phyloP scores from a whole-genome alignment of 2,113 vertebrate genomes.

The Chaetodon trifascialis region DNA sequence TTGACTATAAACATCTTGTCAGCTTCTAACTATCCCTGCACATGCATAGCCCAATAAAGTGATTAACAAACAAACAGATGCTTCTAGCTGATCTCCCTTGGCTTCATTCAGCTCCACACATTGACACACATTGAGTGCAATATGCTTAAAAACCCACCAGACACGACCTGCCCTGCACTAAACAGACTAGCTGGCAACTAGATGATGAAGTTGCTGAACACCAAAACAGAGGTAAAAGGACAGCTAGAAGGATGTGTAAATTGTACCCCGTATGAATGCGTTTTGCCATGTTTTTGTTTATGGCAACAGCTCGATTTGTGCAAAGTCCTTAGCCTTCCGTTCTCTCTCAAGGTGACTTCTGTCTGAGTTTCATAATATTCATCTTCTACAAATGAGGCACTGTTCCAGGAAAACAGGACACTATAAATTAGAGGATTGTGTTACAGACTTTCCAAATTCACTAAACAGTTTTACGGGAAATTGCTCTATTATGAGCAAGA shows the following conservation, averaged over 20 bases:
- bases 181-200: neutral
- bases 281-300: neutral
- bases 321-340: neutral
- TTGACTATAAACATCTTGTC: neutral
- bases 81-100: neutral
- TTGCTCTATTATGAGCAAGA: constrained; percentile 64
- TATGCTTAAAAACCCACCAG: neutral
- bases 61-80: neutral
- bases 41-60: neutral
- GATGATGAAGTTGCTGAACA: neutral
- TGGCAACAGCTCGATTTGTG: neutral
- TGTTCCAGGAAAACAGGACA: constrained; percentile 61
- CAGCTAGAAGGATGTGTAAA: no score
- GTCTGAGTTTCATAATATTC: neutral
- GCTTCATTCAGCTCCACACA: neutral
- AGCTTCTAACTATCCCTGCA: neutral
- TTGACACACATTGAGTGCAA: no score
- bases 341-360: constrained; percentile 15
- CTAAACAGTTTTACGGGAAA: constrained; percentile 67
- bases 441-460: constrained; percentile 68
- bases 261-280: no score
- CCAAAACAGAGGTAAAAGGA: no score
- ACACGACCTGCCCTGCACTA: neutral
- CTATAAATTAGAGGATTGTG: constrained; percentile 51
- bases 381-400: constrained; percentile 31